Conservation (phyloP, 2,888 invertebrate genomes). For the Lasioglossum marginatum region DNA sequence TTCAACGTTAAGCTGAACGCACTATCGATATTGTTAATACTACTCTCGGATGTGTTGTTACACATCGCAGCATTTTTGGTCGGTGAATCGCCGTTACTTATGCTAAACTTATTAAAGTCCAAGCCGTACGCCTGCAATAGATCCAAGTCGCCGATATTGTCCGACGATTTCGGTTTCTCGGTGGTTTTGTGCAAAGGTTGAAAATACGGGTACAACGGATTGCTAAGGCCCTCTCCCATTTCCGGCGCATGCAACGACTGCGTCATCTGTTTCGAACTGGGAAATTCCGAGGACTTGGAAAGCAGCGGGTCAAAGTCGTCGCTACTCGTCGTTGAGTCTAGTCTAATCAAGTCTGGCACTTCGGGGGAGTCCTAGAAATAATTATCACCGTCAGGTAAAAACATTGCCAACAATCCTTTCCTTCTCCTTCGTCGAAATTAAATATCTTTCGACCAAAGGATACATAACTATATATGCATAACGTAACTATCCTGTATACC, state of each 20-base stretch:
- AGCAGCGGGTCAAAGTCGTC: conserved; percentile 90
- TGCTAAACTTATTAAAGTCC: conserved; percentile 87
- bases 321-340: conserved; percentile 88
- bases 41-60: conserved; percentile 74
- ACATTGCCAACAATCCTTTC: not conserved
- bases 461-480: not conserved
- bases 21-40: conserved; percentile 78
- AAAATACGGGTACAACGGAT: conserved; percentile 86
- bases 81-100: conserved; percentile 79
- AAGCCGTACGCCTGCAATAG: conserved; percentile 91
- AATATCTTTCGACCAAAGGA: not conserved
- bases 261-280: conserved; percentile 83
- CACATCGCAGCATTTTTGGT: conserved; percentile 67
- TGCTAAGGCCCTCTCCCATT: conserved; percentile 83
- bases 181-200: conserved; percentile 81
- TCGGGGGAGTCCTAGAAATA: conserved; percentile 75
- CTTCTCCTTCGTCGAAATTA: not conserved
- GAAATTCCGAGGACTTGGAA: conserved; percentile 83
- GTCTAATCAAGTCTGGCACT: conserved; percentile 87
- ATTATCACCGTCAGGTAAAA: conserved; percentile 13
- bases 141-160: conserved; percentile 87
- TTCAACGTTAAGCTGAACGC: conserved; percentile 80
- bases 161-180: conserved; percentile 66
- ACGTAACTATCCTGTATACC: not conserved
- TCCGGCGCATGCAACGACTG: conserved; percentile 81